A percentile compares a stretch with the other conserved stretches of the same genome.
These are phyloP conservation scores for Pseudopleuronectes americanus DNA, from an alignment of 2,797 vertebrate species.

Conservation along the genomic window DNA sequence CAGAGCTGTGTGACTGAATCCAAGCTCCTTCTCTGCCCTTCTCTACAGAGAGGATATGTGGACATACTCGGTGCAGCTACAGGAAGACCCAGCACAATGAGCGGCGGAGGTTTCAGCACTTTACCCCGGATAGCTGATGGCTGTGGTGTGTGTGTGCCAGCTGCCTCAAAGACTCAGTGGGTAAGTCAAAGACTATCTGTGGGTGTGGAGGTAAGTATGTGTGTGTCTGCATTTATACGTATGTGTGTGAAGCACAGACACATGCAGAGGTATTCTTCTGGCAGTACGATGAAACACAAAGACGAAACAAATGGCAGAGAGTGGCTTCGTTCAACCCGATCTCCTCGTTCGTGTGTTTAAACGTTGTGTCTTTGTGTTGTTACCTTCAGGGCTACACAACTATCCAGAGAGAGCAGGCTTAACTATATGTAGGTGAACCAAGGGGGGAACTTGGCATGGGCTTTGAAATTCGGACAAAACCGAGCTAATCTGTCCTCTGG, in stretches of 20 bases:
- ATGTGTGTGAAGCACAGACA: constrained; percentile 26
- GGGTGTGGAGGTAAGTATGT: constrained; percentile 51
- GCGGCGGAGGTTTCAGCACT: constrained; percentile 32
- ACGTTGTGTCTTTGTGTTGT: constrained; percentile 36
- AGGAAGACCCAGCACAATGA: constrained; percentile 43
- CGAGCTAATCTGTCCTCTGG: constrained; percentile 27
- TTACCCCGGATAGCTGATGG: constrained; percentile 34
- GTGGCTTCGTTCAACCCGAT: constrained; percentile 10
- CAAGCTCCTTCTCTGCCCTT: constrained; percentile 76
- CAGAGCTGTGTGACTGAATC: constrained; percentile 78
- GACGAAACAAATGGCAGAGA: constrained; percentile 10
- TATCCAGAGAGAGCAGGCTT: constrained; percentile 45
- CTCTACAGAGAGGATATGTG: constrained; percentile 74
- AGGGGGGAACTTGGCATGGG: constrained; percentile 32
- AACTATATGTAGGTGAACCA: constrained; percentile 46
- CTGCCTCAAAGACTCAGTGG: constrained; percentile 58
- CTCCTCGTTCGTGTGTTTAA: constrained; percentile 17
- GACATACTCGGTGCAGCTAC: constrained; percentile 55
- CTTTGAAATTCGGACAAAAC: constrained; percentile 56
- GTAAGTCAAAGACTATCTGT: constrained; percentile 68
- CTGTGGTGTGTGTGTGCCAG: constrained; percentile 34
- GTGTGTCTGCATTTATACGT: constrained; percentile 15
- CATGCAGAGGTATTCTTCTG: constrained; percentile 36
- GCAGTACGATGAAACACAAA: constrained; percentile 23
- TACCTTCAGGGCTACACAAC: constrained; percentile 42